These are phyloP conservation scores for Pelobates cultripes DNA, from an alignment of 2,797 vertebrate genomes.

Conservation along the genomic window DNA sequence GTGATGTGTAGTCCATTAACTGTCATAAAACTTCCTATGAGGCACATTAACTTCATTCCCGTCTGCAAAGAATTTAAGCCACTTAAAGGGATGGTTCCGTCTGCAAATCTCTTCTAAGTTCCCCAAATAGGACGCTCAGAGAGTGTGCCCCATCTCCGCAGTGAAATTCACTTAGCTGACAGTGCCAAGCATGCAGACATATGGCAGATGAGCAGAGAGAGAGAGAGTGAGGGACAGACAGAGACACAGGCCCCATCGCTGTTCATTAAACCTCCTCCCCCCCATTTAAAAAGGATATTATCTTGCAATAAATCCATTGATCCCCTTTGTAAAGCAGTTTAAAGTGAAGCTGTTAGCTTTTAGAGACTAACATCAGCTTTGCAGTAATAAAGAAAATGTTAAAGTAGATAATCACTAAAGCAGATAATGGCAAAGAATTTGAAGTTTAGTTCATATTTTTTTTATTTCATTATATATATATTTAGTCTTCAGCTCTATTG, in stretches of 20 bases:
- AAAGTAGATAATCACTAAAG: conserved; percentile 28
- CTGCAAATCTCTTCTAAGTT: not conserved
- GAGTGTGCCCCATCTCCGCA: not conserved
- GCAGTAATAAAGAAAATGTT: conserved; percentile 60
- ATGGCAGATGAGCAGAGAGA: conserved; percentile 17
- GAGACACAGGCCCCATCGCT: not conserved
- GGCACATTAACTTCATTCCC: conserved; percentile 6
- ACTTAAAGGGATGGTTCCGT: conserved; percentile 1
- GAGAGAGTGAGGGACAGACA: not conserved
- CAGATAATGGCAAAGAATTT: not conserved
- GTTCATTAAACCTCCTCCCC: conserved; percentile 51
- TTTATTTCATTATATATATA: not conserved
- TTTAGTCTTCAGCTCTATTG: too few species aligned
- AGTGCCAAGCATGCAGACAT: not conserved
- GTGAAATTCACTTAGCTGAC: not conserved
- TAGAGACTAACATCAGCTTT: conserved; percentile 59
- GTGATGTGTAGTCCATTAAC: conserved; percentile 16
- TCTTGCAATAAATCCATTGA: conserved; percentile 41
- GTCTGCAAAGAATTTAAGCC: not conserved
- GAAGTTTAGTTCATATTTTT: not conserved
- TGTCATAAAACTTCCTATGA: conserved; percentile 5
- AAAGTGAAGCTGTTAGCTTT: conserved; percentile 58
- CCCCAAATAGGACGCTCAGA: not conserved
- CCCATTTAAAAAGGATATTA: conserved; percentile 46
- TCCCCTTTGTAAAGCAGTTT: conserved; percentile 45